Evolutionary conservation across 2,797 vertebrate species (phyloP).

Genomic region (Otus scops): DNA sequence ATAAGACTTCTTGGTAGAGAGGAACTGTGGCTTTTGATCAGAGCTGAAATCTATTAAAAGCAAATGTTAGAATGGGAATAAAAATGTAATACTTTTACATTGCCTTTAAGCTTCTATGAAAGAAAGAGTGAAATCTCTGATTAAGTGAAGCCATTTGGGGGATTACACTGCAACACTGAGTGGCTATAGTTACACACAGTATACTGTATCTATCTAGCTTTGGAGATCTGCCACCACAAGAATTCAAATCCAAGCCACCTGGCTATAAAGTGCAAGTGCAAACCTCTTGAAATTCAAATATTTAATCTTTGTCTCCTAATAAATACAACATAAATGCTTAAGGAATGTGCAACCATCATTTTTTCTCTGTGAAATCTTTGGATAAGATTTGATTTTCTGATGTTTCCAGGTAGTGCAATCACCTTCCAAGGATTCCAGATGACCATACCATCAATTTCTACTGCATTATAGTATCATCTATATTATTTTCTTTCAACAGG

Average conservation of each 20-base stretch:
- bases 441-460: background rate
- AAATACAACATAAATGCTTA: constrained; percentile 26
- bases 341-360: background rate
- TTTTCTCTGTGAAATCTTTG: background rate
- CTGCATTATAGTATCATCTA: background rate
- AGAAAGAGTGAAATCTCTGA: background rate
- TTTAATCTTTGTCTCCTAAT: constrained; percentile 23
- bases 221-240: constrained; percentile 30
- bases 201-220: background rate
- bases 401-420: background rate
- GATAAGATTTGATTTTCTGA: background rate
- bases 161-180: background rate
- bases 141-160: background rate
- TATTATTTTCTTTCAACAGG: background rate
- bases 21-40: background rate
- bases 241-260: constrained; percentile 46
- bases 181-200: background rate
- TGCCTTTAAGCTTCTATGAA: background rate
- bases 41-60: background rate
- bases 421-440: background rate
- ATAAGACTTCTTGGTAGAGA: background rate
- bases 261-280: constrained; percentile 37
- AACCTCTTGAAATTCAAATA: constrained; percentile 32
- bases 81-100: background rate
- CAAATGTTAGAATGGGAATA: background rate